Evolutionary conservation across 1,140 invertebrate genomes (phyloP).

Genomic region (Nasonia giraulti): DNA sequence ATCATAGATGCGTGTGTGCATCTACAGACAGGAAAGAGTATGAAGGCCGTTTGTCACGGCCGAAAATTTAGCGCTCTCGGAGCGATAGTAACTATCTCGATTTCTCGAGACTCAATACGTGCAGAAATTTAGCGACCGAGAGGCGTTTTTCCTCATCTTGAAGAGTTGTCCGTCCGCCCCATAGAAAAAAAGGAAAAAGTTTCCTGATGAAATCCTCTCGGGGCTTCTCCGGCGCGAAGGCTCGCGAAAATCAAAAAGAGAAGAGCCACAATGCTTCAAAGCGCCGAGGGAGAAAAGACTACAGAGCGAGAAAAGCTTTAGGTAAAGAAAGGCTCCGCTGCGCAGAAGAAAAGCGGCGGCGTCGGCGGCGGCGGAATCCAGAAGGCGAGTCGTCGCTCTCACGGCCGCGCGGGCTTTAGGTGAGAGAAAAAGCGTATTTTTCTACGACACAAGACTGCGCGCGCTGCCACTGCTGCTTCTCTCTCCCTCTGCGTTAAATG

Average conservation of each 20-base stretch:
- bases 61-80: no score
- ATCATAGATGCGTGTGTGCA: no score
- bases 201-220: no score
- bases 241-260: not conserved
- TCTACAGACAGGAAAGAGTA: no score
- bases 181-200: no score
- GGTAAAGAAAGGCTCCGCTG: not conserved
- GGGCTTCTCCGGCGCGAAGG: not conserved
- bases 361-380: not conserved
- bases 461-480: not conserved
- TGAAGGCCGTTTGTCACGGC: no score
- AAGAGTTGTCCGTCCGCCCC: no score
- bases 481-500: slow-evolving; percentile 25
- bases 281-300: not conserved
- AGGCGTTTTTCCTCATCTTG: no score
- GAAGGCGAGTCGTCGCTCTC: not conserved
- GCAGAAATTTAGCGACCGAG: no score
- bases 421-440: slow-evolving; percentile 37
- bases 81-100: no score
- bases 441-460: slow-evolving; percentile 29
- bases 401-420: slow-evolving; percentile 5
- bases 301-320: not conserved
- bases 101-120: no score
- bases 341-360: not conserved
- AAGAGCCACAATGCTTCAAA: not conserved